Evolutionary conservation across 92 coral and sea anemone genomes (phyloP), one percentile per base, ranked within the genome.

Genomic region (Phenganax marumi): DNA sequence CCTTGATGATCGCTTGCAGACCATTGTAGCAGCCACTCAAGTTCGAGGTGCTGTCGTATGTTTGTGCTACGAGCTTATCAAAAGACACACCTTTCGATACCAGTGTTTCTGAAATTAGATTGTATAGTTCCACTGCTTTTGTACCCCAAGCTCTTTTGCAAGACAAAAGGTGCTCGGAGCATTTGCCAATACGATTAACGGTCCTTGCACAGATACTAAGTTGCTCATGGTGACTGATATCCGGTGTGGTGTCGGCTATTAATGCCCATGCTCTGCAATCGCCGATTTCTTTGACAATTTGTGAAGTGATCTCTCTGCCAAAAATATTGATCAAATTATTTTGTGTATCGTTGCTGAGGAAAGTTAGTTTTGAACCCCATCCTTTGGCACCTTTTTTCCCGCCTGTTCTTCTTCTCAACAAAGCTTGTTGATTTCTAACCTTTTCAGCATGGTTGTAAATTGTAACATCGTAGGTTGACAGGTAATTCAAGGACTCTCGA

Each of bases 171-270:
- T 58, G 65, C 65, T 58, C 65, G 7, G 19, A 58, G 16, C 65
- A 66, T 66, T 66, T 66, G 72, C 72, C 72, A 66, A 8, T 66
- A 66, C 72, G 72, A 66, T 66, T 66, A 66, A 66, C 72, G 72
- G 24, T 66, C 72, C 50, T 66, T 66, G 72, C 72, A 48, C 72
- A 66, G 43, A 66, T 66, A 24, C 72, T 66, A 66, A 58, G 65
- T 23, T 66, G 72, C 72, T 66, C 72, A n/a, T 66, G 50, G 49
- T 72, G 14, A 74, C 79, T 74, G 60, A 74, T 47, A 55, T 74
- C 79, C 50, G 79, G 79, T 50, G 64, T 25, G 79, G 79, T 74
- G 79, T 74, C 63, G 19, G 79, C 64, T 74, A 74, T 74, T 74
- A 50, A 74, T 74, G 79, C 50, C 61, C 65, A 24, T 74, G 79